These are phyloP conservation scores for Dexiosoma caninum DNA, from an alignment of 2,888 invertebrate genomes.

Conservation along the genomic window DNA sequence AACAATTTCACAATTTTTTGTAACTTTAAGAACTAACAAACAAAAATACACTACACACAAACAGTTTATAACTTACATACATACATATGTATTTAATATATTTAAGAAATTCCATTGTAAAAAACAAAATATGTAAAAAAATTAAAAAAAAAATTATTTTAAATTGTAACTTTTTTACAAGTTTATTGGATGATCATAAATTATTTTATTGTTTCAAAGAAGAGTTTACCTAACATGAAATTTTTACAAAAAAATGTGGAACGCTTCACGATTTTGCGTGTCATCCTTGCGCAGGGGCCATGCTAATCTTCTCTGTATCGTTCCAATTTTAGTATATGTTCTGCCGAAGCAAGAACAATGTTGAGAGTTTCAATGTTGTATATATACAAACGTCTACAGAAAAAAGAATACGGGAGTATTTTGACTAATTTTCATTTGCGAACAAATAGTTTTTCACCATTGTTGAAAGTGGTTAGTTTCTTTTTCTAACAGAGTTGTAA, in stretches of 20 bases:
- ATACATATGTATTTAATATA: neutral
- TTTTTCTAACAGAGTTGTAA: neutral
- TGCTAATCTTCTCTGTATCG: too few species aligned
- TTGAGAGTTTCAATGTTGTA: fast-evolving
- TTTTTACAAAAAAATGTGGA: conserved; percentile 47
- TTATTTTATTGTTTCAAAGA: too few species aligned
- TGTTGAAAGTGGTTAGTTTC: too few species aligned
- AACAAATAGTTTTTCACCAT: too few species aligned
- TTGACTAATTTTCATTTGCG: conserved; percentile 60
- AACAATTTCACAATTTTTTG: too few species aligned
- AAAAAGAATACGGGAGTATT: conserved; percentile 68
- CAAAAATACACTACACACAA: conserved; percentile 1
- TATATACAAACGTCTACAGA: neutral
- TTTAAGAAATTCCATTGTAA: neutral
- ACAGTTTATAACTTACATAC: conserved; percentile 1
- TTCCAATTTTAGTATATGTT: neutral
- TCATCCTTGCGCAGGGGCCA: too few species aligned
- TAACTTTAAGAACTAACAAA: conserved; percentile 33
- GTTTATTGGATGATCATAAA: too few species aligned
- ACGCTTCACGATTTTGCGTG: too few species aligned
- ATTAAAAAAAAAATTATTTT: too few species aligned
- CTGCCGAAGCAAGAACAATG: neutral
- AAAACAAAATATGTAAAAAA: conserved; percentile 17
- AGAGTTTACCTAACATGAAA: too few species aligned
- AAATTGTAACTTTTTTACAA: too few species aligned